These are phyloP conservation scores for Pristionchus pacificus DNA, from an alignment of 1,140 invertebrate species.

Conservation along the genomic window DNA sequence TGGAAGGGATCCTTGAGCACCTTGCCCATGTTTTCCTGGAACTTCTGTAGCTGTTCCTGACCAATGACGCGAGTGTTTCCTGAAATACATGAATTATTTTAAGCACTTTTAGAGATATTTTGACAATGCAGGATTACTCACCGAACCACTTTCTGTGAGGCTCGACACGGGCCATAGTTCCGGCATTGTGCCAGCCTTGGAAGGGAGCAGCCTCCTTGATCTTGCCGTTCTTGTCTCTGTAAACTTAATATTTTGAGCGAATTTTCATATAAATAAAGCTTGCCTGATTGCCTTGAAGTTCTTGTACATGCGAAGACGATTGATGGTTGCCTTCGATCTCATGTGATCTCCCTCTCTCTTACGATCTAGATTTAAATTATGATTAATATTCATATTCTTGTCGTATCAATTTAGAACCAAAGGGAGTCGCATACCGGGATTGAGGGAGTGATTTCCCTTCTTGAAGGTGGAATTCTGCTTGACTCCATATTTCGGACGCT, in stretches of 20 bases:
- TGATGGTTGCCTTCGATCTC: conserved; percentile 86
- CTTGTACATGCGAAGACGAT: conserved; percentile 85
- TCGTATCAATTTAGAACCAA: not conserved
- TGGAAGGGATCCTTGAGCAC: conserved; percentile 93
- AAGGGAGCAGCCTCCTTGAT: conserved; percentile 90
- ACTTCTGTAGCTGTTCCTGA: conserved; percentile 89
- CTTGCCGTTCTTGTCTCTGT: conserved; percentile 76
- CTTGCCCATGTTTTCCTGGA: conserved; percentile 89
- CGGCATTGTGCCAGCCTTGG: conserved; percentile 80
- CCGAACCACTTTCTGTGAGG: conserved; percentile 98
- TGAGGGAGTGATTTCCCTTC: conserved; percentile 23
- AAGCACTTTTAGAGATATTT: conserved; percentile 5
- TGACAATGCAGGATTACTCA: conserved; percentile 61
- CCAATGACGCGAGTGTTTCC: conserved; percentile 72
- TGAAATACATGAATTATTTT: conserved; percentile 39
- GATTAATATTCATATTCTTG: not conserved
- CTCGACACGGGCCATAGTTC: conserved; percentile 85
- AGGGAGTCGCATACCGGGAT: conserved; percentile 14
- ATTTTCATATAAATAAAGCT: too few relatives aligned
- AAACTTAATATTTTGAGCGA: too few relatives aligned
- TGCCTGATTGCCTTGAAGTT: conserved; percentile 87
- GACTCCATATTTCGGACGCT: conserved; percentile 23
- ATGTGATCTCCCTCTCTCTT: conserved; percentile 27
- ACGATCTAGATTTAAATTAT: conserved; percentile 15
- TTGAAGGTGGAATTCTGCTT: conserved; percentile 24